Evolutionary conservation across 2,113 vertebrate genomes (phyloP).

Genomic region (Dunckerocampus dactyliophorus): DNA sequence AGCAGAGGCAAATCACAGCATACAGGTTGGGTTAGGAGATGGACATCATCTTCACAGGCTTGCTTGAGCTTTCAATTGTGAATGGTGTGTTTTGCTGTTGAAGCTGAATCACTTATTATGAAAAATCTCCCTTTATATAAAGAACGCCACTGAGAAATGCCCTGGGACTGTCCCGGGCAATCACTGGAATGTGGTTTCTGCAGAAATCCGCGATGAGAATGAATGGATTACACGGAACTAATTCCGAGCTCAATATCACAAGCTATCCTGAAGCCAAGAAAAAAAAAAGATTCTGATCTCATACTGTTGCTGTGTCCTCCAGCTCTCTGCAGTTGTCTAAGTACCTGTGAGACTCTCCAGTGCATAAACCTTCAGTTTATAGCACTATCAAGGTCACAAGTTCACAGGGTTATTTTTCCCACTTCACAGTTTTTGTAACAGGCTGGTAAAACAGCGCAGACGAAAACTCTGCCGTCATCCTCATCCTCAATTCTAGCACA

Average conservation of each 20-base stretch:
- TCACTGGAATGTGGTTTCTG: conserved; percentile 55
- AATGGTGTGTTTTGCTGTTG: too few species aligned
- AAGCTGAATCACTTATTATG: too few species aligned
- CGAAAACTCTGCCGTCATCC: conserved; percentile 18
- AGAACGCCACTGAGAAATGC: background rate
- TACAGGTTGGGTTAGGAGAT: background rate
- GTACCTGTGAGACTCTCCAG: conserved; percentile 52
- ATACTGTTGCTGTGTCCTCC: conserved; percentile 55
- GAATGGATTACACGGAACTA: conserved; percentile 69
- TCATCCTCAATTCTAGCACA: background rate
- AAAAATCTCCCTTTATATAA: background rate
- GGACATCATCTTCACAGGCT: background rate
- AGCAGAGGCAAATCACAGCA: background rate
- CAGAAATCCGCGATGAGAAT: conserved; percentile 64
- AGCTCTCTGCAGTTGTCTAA: conserved; percentile 47
- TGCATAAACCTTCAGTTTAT: conserved; percentile 59
- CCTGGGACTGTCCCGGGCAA: conserved; percentile 63
- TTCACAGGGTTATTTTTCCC: conserved; percentile 39
- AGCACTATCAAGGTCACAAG: conserved; percentile 56
- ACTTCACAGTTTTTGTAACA: conserved; percentile 7
- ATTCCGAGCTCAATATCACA: conserved; percentile 70
- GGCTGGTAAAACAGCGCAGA: conserved; percentile 49
- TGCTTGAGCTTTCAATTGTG: background rate
- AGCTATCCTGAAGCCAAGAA: conserved; percentile 58
- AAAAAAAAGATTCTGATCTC: conserved; percentile 68